A percentile compares a stretch with the other conserved stretches of the same genome.
These are phyloP conservation scores for Escarpia spicata DNA, from an alignment of 2,888 invertebrate species.

Conservation along the genomic window DNA sequence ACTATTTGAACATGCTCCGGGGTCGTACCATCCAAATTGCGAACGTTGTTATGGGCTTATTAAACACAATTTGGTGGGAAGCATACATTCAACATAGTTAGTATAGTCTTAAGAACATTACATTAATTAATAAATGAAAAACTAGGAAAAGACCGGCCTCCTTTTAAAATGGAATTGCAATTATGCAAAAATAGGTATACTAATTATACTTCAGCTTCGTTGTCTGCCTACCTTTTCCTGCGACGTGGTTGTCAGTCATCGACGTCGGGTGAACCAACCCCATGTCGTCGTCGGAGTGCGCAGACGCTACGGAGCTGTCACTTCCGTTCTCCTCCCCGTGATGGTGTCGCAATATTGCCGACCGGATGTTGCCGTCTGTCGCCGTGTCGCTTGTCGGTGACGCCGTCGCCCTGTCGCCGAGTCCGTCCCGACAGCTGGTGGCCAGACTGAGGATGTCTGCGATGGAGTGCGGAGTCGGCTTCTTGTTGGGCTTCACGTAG, in stretches of 20 bases:
- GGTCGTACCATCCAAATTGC: no score
- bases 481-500: constrained; percentile 82
- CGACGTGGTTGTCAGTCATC: neutral
- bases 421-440: neutral
- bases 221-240: neutral
- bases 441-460: constrained; percentile 81
- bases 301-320: constrained; percentile 25
- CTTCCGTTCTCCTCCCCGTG: constrained; percentile 26
- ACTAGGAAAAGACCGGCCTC: no score
- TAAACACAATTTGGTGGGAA: no score
- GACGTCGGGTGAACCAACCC: neutral
- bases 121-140: no score
- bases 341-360: neutral
- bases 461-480: constrained; percentile 87
- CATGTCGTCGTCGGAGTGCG: constrained; percentile 14
- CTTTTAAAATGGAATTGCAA: no score
- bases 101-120: no score
- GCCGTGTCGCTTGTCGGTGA: neutral
- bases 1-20: no score
- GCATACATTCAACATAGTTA: no score
- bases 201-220: neutral
- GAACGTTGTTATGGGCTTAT: no score
- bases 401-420: neutral
- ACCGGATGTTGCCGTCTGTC: neutral
- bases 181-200: neutral